Evolutionary conservation across 1,140 invertebrate genomes (phyloP), one percentile per base, ranked within the genome.

Genomic region (Formica exsecta): DNA sequence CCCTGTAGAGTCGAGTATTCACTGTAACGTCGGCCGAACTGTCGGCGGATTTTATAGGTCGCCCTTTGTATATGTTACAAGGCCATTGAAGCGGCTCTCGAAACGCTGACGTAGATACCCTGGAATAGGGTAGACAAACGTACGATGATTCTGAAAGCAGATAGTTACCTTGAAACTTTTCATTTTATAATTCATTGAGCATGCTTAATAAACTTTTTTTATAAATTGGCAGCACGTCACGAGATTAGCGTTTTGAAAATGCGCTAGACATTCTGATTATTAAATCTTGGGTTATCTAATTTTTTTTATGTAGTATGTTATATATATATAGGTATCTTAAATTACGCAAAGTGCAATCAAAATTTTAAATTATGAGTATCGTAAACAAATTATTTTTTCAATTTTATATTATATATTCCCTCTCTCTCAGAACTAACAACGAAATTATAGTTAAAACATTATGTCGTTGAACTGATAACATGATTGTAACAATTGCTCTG

Each of bases 1-100:
- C 6, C 19, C 62, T 44, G 66, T 9, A 41, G 29, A 16, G 36
- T 6, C 80, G 68, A n/a, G 61, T 59, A 29, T 84, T 51, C 70
- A 38, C 70, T 86, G 51, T 51, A 38, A 29, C 2, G 59, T 19
- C 44, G 61, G 29, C 32, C 29, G 54, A 66, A 51, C 32, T 22
- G 75, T 71, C 51, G 70, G 51, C 54, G 66, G 51, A 48, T 83
- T 83, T 83, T 83, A 83, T 83, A 83, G 79, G 79, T 83, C 79
- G 68, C n/a, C 54, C 79, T 83, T 83, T 83, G 68, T 83, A 83
- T 83, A 64, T 83, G 68, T 83, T 83, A 83, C 79, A 83, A 83
- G 79, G 79, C 79, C 79, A 83, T 74, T 73, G 68, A 70, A 73
- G 51, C 54, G 68, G 51, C 77, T 83, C 79, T 83, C 79, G 68